Evolutionary conservation across 2,888 invertebrate species (phyloP).

Genomic region (Strigamia maritima): DNA sequence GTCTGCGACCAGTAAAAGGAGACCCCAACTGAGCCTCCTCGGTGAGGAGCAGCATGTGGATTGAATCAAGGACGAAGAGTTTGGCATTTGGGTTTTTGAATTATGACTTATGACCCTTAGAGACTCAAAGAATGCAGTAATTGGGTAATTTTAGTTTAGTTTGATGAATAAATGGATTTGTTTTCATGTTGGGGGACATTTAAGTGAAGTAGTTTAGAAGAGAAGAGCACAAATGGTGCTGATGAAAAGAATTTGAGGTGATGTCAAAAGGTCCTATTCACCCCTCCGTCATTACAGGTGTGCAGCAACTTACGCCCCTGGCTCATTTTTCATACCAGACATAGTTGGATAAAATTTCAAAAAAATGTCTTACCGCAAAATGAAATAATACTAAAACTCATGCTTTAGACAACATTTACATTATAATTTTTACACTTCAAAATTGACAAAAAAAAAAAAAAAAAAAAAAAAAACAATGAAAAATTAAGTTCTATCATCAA

Average conservation of each 20-base stretch:
- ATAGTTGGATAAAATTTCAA: not conserved
- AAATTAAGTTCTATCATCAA: too few species aligned
- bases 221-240: not conserved
- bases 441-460: too few species aligned
- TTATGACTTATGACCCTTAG: not conserved
- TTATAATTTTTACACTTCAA: too few species aligned
- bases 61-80: not conserved
- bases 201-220: not conserved
- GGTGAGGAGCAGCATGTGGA: not conserved
- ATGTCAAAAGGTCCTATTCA: slow-evolving; percentile 6
- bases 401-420: too few species aligned
- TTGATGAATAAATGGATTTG: not conserved
- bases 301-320: not conserved
- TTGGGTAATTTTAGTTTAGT: not conserved
- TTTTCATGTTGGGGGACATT: too few species aligned
- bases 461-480: too few species aligned
- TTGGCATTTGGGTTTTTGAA: not conserved
- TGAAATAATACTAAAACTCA: too few species aligned
- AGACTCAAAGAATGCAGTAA: not conserved
- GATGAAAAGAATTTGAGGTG: slow-evolving; percentile 6
- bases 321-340: slow-evolving; percentile 6
- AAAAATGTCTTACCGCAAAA: not conserved
- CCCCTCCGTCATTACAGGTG: not conserved
- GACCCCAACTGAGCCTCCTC: slow-evolving; percentile 23
- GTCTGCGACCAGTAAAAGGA: not conserved